phyloP scores from a whole-genome alignment of 2,888 invertebrate genomes.

The Cephonodes hylas region DNA sequence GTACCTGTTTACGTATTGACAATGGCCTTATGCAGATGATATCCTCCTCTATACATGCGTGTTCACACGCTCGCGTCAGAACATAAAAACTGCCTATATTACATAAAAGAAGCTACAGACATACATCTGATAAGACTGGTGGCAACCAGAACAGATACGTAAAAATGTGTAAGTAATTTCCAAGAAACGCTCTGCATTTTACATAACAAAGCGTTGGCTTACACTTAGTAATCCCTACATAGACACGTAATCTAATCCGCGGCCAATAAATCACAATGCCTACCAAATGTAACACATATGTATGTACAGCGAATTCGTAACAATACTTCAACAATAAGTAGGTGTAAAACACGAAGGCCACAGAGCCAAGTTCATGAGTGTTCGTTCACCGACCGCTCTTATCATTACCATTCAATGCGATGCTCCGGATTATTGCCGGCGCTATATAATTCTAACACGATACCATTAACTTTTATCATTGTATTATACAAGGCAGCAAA shows the following conservation, averaged over 20 bases:
- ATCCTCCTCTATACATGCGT: background rate
- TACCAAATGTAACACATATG: background rate
- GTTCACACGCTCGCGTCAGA: background rate
- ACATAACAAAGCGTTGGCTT: background rate
- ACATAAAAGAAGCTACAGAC: background rate
- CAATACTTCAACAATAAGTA: slow-evolving; percentile 55
- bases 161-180: background rate
- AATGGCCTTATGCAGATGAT: background rate
- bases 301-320: slow-evolving; percentile 21
- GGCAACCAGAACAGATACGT: background rate
- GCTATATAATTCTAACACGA: slow-evolving; percentile 36
- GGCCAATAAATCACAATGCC: background rate
- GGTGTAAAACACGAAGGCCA: slow-evolving; percentile 61
- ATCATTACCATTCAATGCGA: slow-evolving; percentile 71
- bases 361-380: slow-evolving; percentile 69
- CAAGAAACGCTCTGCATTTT: background rate
- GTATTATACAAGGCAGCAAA: slow-evolving; percentile 4
- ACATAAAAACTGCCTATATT: too few relatives aligned
- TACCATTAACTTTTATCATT: slow-evolving; percentile 29
- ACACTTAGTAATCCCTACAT: background rate
- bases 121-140: background rate
- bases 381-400: slow-evolving; percentile 72
- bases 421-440: slow-evolving; percentile 44
- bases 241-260: background rate
- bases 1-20: slow-evolving; percentile 22